These are phyloP conservation scores for Melanerpes aurifrons DNA, from an alignment of 2,113 vertebrate species.

Conservation along the genomic window DNA sequence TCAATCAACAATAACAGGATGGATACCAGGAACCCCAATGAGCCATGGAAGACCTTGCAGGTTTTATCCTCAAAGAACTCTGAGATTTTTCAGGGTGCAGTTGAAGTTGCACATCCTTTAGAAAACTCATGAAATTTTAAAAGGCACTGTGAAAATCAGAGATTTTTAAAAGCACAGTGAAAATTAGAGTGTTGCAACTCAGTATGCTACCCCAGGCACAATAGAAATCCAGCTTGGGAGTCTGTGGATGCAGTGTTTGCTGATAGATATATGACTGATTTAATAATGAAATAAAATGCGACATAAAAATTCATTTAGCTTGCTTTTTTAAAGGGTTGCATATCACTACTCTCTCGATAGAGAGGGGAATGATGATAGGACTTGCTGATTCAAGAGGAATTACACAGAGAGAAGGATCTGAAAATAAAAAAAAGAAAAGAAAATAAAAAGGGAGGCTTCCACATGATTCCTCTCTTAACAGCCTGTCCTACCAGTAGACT, in stretches of 20 bases:
- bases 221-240: neutral
- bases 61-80: neutral
- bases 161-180: neutral
- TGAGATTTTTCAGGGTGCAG: neutral
- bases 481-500: neutral
- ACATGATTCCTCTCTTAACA: neutral
- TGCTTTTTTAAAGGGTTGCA: neutral
- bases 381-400: neutral
- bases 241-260: neutral
- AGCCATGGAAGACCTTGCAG: neutral
- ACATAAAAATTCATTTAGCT: neutral
- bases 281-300: neutral
- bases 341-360: neutral
- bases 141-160: neutral
- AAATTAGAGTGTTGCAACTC: neutral
- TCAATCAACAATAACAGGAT: neutral
- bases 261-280: neutral
- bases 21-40: neutral
- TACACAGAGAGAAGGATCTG: neutral
- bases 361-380: neutral
- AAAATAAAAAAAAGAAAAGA: neutral
- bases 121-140: neutral
- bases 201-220: neutral
- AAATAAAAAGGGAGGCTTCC: neutral
- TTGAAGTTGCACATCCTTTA: neutral